Base-by-base conservation (phyloP, 2,888 invertebrate species). In the Palloptera scutellata region DNA sequence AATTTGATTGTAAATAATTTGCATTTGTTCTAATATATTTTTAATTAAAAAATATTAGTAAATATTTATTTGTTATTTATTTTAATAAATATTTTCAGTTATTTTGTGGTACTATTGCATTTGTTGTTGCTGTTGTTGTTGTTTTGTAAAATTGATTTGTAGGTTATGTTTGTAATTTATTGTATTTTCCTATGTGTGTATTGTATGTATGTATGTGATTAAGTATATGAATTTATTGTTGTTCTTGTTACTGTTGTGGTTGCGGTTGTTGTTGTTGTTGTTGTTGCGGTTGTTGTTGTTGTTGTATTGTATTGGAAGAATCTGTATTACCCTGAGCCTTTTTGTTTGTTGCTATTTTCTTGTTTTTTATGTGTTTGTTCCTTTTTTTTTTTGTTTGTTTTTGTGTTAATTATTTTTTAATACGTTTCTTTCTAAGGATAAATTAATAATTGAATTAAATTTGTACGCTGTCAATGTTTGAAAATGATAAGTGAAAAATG, bases 321-420 rank as follows among this genome's bases (percentile, higher is more conserved):
- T 84, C 84, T 83, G 84, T 84, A 83, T 83, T 83, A 83, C 85
- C 85, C 85, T 85, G 85, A 85, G 85, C 84, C 81, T 79, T 83
- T 84, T 78, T 69, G 70, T 73, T 69, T 71, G 66, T 59, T 60
- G 53, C 60, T 45, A 17, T 42, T 43, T 74, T 73, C 71, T 62
- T 65, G 51, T 62, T 66, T 61, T n/a, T n/a, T n/a, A n/a, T n/a
- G n/a, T n/a, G n/a, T n/a, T n/a, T n/a, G n/a, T n/a, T n/a, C n/a
- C n/a, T n/a, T n/a, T n/a, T n/a, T n/a, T 69, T 55, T 41, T 64
- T 71, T 51, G 64, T 61, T 67, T n/a, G 66, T 62, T 70, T 51
- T 54, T 71, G 61, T 73, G 61, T 30, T 65, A 67, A 63, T 67
- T 40, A 42, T 70, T 62, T 65, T 42, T 62, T 64, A 61, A 68